These are phyloP conservation scores for Zele albiditarsus DNA, from an alignment of 2,888 invertebrate genomes.

Conservation along the genomic window DNA sequence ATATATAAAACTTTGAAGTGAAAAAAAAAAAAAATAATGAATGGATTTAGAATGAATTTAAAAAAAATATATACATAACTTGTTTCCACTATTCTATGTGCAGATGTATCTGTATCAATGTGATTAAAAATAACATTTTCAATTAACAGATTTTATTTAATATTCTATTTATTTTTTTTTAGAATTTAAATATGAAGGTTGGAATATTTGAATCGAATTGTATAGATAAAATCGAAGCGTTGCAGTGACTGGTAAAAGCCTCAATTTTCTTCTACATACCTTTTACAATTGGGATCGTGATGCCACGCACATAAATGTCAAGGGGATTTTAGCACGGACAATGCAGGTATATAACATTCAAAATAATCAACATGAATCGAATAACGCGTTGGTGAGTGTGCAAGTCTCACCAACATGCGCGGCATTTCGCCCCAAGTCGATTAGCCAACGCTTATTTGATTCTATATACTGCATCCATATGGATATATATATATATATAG, in stretches of 20 bases:
- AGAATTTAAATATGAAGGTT: no score
- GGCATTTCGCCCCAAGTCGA: conserved; percentile 30
- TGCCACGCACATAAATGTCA: background rate
- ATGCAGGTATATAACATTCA: conserved; percentile 28
- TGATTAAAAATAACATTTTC: background rate
- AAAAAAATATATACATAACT: background rate
- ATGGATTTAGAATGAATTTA: background rate
- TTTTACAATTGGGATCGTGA: background rate
- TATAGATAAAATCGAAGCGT: no score
- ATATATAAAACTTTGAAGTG: background rate
- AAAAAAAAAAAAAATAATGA: background rate
- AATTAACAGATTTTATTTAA: background rate
- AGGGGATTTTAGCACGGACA: conserved; percentile 3
- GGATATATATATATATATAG: no score
- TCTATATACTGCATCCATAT: conserved; percentile 16
- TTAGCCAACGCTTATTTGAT: conserved; percentile 24
- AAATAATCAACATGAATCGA: conserved; percentile 29
- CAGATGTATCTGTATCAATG: background rate
- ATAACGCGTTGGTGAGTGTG: conserved; percentile 11
- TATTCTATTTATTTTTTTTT: background rate
- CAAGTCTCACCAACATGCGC: background rate
- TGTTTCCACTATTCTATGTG: no score
- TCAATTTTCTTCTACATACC: background rate
- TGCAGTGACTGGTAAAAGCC: no score
- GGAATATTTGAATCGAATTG: no score